phyloP scores from a whole-genome alignment of 2,113 vertebrate genomes.

The Bujurquina vittata region DNA sequence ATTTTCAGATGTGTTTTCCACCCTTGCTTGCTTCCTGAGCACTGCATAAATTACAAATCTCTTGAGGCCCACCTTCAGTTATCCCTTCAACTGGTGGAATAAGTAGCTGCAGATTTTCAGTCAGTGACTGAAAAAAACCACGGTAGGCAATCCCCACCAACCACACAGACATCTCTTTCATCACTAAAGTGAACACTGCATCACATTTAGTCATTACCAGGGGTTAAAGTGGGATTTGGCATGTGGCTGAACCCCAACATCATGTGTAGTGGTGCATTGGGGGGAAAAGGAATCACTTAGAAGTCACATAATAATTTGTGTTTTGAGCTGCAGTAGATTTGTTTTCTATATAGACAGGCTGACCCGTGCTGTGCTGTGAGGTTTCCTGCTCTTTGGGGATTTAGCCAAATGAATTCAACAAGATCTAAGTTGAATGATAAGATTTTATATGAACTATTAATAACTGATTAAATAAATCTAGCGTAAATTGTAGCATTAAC shows the following conservation, averaged over 20 bases:
- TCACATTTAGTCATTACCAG: background rate
- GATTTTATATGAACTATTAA: background rate
- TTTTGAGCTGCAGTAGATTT: background rate
- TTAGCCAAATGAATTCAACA: background rate
- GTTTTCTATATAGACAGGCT: background rate
- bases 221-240: background rate
- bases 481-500: background rate
- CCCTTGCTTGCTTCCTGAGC: background rate
- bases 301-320: background rate
- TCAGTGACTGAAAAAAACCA: background rate
- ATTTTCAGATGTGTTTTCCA: background rate
- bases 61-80: background rate
- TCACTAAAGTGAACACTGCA: background rate
- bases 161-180: background rate
- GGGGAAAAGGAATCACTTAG: constrained; percentile 6
- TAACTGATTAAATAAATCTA: background rate
- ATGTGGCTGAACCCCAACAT: background rate
- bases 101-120: background rate
- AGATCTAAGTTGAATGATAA: background rate
- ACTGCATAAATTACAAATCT: constrained; percentile 4
- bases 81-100: background rate
- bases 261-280: background rate
- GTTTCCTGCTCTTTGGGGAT: background rate
- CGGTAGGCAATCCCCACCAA: background rate
- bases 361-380: background rate